Conservation (phyloP, 2,113 vertebrate genomes). For the Eublepharis macularius region DNA sequence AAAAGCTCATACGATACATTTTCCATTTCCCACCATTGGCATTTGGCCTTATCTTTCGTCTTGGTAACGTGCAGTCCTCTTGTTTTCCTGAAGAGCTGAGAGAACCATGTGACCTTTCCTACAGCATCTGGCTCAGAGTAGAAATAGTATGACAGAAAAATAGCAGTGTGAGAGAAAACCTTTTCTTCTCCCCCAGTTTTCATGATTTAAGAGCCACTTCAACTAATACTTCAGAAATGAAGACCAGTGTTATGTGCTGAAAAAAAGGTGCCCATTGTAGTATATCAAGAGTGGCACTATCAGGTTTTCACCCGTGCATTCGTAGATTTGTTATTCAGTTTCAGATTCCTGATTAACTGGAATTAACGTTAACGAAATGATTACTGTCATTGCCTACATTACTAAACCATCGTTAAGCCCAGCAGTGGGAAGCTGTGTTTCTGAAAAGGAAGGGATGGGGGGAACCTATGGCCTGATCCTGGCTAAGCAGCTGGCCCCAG, state of each 20-base stretch:
- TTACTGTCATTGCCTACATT: neutral
- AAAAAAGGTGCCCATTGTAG: too few relatives aligned
- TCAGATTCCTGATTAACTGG: neutral
- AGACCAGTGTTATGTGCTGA: too few relatives aligned
- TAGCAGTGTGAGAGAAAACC: too few relatives aligned
- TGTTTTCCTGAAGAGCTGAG: neutral
- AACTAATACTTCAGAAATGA: too few relatives aligned
- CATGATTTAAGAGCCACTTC: neutral
- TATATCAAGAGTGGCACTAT: too few relatives aligned
- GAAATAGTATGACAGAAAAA: neutral
- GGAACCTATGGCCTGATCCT: neutral
- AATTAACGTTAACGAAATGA: neutral
- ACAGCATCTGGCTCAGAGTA: neutral
- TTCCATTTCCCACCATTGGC: too few relatives aligned
- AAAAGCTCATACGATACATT: too few relatives aligned
- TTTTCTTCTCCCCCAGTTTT: neutral
- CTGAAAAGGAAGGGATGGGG: too few relatives aligned
- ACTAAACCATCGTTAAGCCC: neutral
- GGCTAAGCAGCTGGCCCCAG: neutral
- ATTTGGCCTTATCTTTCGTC: too few relatives aligned
- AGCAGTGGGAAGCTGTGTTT: too few relatives aligned
- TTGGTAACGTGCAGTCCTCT: too few relatives aligned
- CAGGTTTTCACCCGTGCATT: too few relatives aligned
- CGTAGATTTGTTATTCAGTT: neutral
- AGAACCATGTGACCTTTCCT: neutral